phyloP scores from a whole-genome alignment of 2,113 vertebrate genomes.

The Macaca nemestrina region DNA sequence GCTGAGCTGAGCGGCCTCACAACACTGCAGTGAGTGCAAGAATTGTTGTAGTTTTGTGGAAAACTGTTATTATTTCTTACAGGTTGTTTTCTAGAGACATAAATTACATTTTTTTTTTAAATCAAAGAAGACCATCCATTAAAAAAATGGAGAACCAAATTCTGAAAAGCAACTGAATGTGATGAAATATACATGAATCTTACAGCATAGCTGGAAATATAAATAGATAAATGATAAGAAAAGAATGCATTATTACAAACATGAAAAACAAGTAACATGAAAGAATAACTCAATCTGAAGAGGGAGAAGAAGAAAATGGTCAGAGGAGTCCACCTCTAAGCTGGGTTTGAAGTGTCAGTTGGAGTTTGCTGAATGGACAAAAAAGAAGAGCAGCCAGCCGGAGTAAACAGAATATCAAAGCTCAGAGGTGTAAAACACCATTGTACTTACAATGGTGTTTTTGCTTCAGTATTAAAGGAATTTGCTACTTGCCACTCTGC shows the following conservation, averaged over 20 bases:
- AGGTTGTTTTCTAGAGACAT: neutral
- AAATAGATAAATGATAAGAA: neutral
- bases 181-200: neutral
- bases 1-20: neutral
- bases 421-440: neutral
- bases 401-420: neutral
- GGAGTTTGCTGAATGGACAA: rapidly evolving
- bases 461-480: too few relatives aligned
- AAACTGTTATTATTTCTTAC: neutral
- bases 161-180: neutral
- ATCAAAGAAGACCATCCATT: neutral
- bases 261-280: neutral
- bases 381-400: neutral
- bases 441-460: rapidly evolving
- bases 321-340: neutral
- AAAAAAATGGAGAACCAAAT: neutral
- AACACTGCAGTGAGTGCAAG: neutral
- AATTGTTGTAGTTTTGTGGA: neutral
- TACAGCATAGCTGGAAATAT: neutral
- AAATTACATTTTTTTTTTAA: neutral
- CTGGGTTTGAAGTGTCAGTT: neutral
- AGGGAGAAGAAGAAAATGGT: neutral
- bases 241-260: neutral
- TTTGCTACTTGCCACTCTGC: rapidly evolving
- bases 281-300: neutral